Evolutionary conservation across 2,888 invertebrate species (phyloP).

Genomic region (Hirudinaria manillensis): DNA sequence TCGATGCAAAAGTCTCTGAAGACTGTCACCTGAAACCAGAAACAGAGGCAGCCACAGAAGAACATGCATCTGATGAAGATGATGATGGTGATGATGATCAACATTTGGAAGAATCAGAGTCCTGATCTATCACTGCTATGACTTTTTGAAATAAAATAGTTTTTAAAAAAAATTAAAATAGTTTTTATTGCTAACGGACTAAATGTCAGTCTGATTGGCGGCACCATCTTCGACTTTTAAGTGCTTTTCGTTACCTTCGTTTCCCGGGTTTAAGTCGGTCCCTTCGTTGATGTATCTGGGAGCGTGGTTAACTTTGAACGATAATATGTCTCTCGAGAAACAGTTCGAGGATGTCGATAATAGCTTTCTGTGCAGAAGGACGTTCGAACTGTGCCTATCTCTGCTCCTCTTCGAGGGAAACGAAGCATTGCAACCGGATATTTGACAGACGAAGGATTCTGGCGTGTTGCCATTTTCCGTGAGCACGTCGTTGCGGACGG

Average conservation of each 20-base stretch:
- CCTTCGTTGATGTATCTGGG: constrained; percentile 9
- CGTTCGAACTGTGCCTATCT: constrained; percentile 84
- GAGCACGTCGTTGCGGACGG: background rate
- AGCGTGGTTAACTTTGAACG: background rate
- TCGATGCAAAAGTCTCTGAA: constrained; percentile 4
- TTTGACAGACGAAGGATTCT: constrained; percentile 63
- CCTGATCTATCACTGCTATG: background rate
- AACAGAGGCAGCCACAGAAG: constrained; percentile 9
- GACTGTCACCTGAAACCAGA: background rate
- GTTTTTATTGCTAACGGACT: background rate
- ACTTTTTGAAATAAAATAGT: background rate
- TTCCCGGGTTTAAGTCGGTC: background rate
- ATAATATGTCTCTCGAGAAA: constrained; percentile 26
- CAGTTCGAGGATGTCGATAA: constrained; percentile 53
- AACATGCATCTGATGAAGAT: constrained; percentile 1
- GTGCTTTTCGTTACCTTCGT: constrained; percentile 10
- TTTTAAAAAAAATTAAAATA: no score
- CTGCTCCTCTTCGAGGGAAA: constrained; percentile 87
- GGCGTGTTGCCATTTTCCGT: background rate
- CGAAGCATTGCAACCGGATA: constrained; percentile 87
- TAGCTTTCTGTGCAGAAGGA: constrained; percentile 82
- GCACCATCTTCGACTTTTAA: background rate
- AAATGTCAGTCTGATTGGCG: background rate
- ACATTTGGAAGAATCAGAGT: background rate
- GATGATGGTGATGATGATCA: constrained; percentile 9